phyloP scores from a whole-genome alignment of 1,140 invertebrate species.

The Drepana arcuata region DNA sequence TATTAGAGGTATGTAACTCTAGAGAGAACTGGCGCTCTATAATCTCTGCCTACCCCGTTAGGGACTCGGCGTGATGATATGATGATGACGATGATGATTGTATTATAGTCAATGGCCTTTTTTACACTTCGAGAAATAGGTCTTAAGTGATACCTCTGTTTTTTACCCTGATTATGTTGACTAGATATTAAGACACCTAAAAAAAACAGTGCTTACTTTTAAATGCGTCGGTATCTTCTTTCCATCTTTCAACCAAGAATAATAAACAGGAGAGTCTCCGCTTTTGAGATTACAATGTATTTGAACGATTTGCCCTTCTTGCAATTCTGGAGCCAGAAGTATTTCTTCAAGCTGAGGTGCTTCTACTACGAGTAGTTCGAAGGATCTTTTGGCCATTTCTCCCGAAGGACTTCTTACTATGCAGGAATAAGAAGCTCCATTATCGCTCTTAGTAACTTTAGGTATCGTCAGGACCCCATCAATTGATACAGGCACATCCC shows the following conservation, averaged over 20 bases:
- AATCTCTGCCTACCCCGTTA: too few species aligned
- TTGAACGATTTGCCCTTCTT: constrained; percentile 90
- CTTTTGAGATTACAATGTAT: constrained; percentile 91
- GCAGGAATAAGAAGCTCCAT: constrained; percentile 86
- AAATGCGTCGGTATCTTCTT: constrained; percentile 77
- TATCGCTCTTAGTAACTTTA: constrained; percentile 78
- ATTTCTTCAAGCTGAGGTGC: constrained; percentile 78
- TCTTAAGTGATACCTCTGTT: too few species aligned
- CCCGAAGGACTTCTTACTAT: constrained; percentile 83
- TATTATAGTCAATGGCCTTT: too few species aligned
- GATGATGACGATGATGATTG: too few species aligned
- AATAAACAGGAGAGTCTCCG: constrained; percentile 91
- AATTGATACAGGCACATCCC: constrained; percentile 33
- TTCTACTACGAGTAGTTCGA: constrained; percentile 80
- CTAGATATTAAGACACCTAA: too few species aligned
- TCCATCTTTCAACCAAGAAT: constrained; percentile 91
- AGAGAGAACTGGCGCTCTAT: too few species aligned
- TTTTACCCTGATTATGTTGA: too few species aligned
- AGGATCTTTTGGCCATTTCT: constrained; percentile 80
- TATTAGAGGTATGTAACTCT: too few species aligned
- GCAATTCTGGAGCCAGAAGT: constrained; percentile 74
- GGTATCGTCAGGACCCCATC: constrained; percentile 77
- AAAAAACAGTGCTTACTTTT: constrained; percentile 73
- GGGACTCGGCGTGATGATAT: too few species aligned
- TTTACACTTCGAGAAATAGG: too few species aligned